Evolutionary conservation across 2,113 vertebrate species (phyloP), one percentile per base, ranked within the genome.

Genomic region (Erinaceus europaeus): DNA sequence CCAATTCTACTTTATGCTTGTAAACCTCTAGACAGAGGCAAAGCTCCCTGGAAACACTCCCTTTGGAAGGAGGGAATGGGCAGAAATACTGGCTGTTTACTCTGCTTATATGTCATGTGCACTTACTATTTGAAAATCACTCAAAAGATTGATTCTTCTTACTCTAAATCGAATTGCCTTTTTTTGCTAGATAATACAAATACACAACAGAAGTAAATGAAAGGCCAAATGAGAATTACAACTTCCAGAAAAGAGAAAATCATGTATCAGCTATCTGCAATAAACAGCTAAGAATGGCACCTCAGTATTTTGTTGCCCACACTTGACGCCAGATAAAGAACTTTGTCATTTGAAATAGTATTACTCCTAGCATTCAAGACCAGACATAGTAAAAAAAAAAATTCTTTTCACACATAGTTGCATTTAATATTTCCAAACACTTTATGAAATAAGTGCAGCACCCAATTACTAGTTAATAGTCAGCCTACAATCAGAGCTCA

Each of bases 401-500:
- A 57, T 42, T 9, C 20, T 73, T 84, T 84, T 78, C 36, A 50
- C 82, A 3, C 10, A 67, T 77, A 90, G 62, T 91, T 91, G 2
- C 20, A 67, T 53, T 78, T 90, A 89, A 61, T 68, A 78, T 89
- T 81, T 84, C 27, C 42, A 86, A 71, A 44, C 86, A 42, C 6
- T 86, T 34, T 52, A 61, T 90, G 55, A 85, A 69, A 48, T 69
- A 84, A 6, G 17, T 88, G 20, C 62, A 84, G 42, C 25, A 14
- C 4, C 4, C 44, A 80, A 80, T 73, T 72, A 7, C 52, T 92
- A 65, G 5, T 81, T 86, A 88, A 92, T 53, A 11, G n/a, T 68
- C 75, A 18, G 87, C 23, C 27, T 53, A 82, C 75, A 78, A 87
- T 91, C 36, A 82, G 53, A 69, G 83, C 36, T 90, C 67, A 93